Conservation (phyloP, 1,140 invertebrate species). For the Saccostrea cuccullata region DNA sequence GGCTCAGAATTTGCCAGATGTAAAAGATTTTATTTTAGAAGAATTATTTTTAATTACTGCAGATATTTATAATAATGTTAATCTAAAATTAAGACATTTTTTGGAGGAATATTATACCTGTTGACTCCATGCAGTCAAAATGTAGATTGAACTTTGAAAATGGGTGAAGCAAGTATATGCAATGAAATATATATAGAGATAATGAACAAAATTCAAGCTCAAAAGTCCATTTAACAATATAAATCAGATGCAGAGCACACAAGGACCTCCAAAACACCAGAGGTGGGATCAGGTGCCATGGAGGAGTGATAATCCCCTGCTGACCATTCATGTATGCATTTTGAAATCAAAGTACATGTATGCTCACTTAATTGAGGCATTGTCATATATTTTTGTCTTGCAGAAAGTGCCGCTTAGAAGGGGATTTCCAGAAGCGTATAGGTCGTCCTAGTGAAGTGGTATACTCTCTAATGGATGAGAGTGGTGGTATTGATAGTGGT, state of each 20-base stretch:
- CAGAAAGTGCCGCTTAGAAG: slow-evolving; percentile 76
- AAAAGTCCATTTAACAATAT: too few species aligned
- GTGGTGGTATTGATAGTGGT: slow-evolving; percentile 73
- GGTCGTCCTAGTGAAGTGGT: slow-evolving; percentile 69
- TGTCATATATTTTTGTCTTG: slow-evolving; percentile 22
- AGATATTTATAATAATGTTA: slow-evolving; percentile 1
- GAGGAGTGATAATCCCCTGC: too few species aligned
- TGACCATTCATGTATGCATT: neutral
- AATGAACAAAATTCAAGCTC: too few species aligned
- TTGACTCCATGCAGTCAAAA: neutral
- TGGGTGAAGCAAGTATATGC: neutral
- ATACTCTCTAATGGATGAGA: slow-evolving; percentile 72
- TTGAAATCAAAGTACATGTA: neutral
- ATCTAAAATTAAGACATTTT: neutral
- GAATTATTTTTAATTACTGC: neutral
- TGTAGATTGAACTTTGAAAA: neutral
- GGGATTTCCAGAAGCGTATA: slow-evolving; percentile 66
- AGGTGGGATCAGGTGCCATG: too few species aligned
- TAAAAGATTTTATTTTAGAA: neutral
- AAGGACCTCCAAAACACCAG: too few species aligned
- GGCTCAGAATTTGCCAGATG: slow-evolving; percentile 18
- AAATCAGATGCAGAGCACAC: too few species aligned
- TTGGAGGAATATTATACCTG: neutral
- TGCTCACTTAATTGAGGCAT: neutral
- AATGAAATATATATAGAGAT: too few species aligned